These are phyloP conservation scores for Drosophila sordidapex DNA, from an alignment of 2,888 invertebrate genomes.

Conservation along the genomic window DNA sequence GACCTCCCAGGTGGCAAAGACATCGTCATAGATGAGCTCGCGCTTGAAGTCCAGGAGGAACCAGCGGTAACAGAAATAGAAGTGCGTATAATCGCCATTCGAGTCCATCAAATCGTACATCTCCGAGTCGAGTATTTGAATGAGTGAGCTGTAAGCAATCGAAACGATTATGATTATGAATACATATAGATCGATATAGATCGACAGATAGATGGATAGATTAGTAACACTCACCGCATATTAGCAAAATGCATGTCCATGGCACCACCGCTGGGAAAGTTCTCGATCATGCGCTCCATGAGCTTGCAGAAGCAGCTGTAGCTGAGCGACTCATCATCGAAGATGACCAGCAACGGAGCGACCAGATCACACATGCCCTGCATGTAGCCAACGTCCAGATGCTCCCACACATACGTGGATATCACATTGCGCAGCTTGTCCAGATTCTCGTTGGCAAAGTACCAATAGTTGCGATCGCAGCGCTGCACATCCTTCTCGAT, in stretches of 20 bases:
- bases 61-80: conserved; percentile 99
- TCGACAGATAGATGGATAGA: background rate
- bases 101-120: conserved; percentile 97
- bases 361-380: conserved; percentile 99
- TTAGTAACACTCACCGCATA: conserved; percentile 88
- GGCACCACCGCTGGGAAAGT: conserved; percentile 96
- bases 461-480: conserved; percentile 97
- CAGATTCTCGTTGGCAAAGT: conserved; percentile 94
- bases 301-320: conserved; percentile 96
- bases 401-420: conserved; percentile 97
- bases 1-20: conserved; percentile 97
- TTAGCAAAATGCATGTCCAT: conserved; percentile 99
- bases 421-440: conserved; percentile 97
- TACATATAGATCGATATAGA: background rate
- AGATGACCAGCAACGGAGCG: conserved; percentile 95
- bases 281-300: conserved; percentile 95
- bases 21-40: conserved; percentile 96
- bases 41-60: conserved; percentile 98
- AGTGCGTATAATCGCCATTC: conserved; percentile 98
- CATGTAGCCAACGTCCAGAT: conserved; percentile 97
- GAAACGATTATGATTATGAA: background rate
- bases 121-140: conserved; percentile 96
- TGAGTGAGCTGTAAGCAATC: conserved; percentile 87
- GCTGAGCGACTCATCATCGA: conserved; percentile 95
- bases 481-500: conserved; percentile 98